Evolutionary conservation across 2,888 invertebrate genomes (phyloP), one percentile per base, ranked within the genome.

Genomic region (Campoplex nolae): DNA sequence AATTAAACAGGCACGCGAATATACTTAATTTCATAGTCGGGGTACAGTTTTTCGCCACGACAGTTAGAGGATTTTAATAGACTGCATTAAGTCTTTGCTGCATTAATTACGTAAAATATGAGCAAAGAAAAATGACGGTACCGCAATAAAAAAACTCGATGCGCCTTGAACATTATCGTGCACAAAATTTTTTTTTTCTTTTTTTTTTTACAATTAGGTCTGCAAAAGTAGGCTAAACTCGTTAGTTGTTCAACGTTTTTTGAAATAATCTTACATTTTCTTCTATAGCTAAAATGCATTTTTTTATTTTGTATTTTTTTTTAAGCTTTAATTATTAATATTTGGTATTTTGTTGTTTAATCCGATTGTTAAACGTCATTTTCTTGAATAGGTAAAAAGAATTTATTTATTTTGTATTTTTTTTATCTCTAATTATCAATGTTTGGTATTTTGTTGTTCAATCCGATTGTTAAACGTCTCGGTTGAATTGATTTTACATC

Each of bases 1-100:
- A 67, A 83, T 71, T 51, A 83, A 83, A 71, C 70, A 56, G 45
- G 62, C 83, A 86, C 83, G 83, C 83, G 48, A 86, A 75, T 86
- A 62, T 56, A 67, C 75, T 68, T 75, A 32, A 86, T 86, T 75
- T 86, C 70, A 45, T 51, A 18, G 68, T 83, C 45, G 75, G 54
- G n/a, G 8, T 45, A 23, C 18, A 28, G 16, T 51, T 58, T 79
- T 70, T 42, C 48, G 13, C 42, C n/a, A 71, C 56, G 62, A 71
- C 54, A 42, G 11, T 75, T 9, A 79, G 70, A 7, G 42, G 67
- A 83, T 77, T 28, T n/a, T 4, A 51, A 42, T 18, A 16, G 16
- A 68, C 23, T 16, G 35, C 16, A 16, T 28, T 32, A 28, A 58
- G 23, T 23, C 11, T 58, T 23, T 28, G 28, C 58, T 28, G 42